These are phyloP conservation scores for Limnephilus marmoratus DNA, from an alignment of 2,888 invertebrate genomes.

Conservation along the genomic window DNA sequence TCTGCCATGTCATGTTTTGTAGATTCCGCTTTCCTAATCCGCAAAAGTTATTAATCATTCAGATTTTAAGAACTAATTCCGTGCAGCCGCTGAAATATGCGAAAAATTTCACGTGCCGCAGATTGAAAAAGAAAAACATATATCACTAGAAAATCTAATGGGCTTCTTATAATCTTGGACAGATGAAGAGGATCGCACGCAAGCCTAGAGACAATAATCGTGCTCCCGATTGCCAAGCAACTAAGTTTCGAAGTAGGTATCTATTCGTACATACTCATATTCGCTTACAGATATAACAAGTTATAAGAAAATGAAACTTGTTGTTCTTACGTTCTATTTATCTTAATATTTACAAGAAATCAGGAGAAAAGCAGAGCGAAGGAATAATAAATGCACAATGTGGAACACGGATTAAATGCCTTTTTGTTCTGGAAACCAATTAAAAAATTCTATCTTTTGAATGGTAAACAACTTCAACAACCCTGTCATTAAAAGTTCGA, in stretches of 20 bases:
- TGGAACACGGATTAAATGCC: neutral
- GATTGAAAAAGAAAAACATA: neutral
- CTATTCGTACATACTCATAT: neutral
- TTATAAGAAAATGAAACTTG: neutral
- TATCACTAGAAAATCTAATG: neutral
- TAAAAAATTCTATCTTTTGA: neutral
- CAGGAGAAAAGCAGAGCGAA: neutral
- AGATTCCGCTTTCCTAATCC: constrained; percentile 30
- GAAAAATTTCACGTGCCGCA: constrained; percentile 5
- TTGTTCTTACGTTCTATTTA: neutral
- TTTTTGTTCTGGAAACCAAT: neutral
- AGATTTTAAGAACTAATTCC: constrained; percentile 1
- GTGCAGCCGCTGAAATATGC: neutral
- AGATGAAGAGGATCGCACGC: constrained; percentile 11
- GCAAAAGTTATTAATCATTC: constrained; percentile 18
- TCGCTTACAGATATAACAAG: neutral
- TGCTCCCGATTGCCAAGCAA: neutral
- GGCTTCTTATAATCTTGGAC: neutral
- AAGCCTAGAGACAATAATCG: neutral
- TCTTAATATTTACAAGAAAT: neutral
- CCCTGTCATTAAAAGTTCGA: neutral
- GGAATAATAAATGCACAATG: neutral
- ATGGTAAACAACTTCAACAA: neutral
- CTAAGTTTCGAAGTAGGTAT: neutral
- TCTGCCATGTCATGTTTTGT: neutral